Evolutionary conservation across 2,888 invertebrate species (phyloP), one percentile per base, ranked within the genome.

Genomic region (Silvanus unidentatus): DNA sequence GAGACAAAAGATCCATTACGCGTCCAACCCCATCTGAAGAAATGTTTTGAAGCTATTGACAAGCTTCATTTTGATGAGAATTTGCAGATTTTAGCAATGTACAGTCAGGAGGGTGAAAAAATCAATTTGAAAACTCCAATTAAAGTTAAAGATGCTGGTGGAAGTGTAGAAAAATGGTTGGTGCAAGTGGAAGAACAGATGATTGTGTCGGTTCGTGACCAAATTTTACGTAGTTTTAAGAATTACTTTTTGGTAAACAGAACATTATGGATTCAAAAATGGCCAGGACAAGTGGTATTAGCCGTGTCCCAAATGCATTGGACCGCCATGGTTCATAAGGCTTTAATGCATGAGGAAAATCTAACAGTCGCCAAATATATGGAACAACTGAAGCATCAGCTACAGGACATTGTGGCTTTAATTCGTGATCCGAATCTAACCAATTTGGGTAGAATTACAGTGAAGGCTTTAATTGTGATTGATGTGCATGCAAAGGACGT

Each of bases 401-500:
- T 92, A 12, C 78, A 80, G 45, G 82, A 86, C 52, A 83, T 88
- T 46, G 88, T 91, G 0, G 76, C 79, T 35, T 72, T 89, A 46
- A 86, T 91, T 32, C 72, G 82, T 58, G 74, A 83, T 65, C 83
- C 87, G 2, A 77, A 80, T 58, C 70, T 90, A 42, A 79, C 79
- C 4, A 85, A 83, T 62, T 77, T 88, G 53, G 78, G 77, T 49
- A 78, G 88, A 59, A 85, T 86, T 43, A 88, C 89, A 1, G 77
- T 91, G 1, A 87, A 87, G 60, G 88, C 90, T 8, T 74, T 91
- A 16, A 88, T 92, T 39, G 87, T 88, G 29, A 84, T 89, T 49
- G 89, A 91, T 65, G 90, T 91, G 1, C 91, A 92, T 59, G 87
- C 88, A 2, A 82, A 87, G 68, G 89, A 91, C 69, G 87, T 89